phyloP scores from a whole-genome alignment of 2,888 invertebrate genomes.

The Creontiades dilutus region DNA sequence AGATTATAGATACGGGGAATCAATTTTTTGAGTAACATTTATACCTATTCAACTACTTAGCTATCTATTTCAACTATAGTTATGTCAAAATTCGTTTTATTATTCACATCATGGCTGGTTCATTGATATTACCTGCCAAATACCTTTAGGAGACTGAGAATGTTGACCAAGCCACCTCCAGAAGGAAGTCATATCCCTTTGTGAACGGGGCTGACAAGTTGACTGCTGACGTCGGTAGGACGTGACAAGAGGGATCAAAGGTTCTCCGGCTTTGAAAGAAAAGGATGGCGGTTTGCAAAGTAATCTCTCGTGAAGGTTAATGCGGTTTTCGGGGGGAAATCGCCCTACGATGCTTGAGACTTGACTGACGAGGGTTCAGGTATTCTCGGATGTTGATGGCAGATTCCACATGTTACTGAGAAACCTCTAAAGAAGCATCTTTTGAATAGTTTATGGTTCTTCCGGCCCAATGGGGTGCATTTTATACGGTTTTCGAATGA shows the following conservation, averaged over 20 bases:
- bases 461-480: not conserved
- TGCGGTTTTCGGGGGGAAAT: not conserved
- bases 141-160: not conserved
- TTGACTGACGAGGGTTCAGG: conserved; percentile 13
- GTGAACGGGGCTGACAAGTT: conserved; percentile 36
- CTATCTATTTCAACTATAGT: too few relatives aligned
- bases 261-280: not conserved
- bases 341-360: not conserved
- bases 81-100: too few relatives aligned
- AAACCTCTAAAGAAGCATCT: not conserved
- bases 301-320: not conserved
- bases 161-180: conserved; percentile 23
- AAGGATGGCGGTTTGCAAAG: not conserved
- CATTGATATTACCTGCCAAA: not conserved
- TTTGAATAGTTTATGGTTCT: not conserved
- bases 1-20: too few relatives aligned
- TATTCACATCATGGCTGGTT: too few relatives aligned
- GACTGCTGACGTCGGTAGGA: conserved; percentile 50
- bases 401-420: not conserved
- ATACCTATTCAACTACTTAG: too few relatives aligned
- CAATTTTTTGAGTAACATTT: too few relatives aligned
- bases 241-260: conserved; percentile 57
- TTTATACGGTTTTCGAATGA: too few relatives aligned
- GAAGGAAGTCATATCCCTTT: conserved; percentile 35
- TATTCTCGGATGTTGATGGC: not conserved